Evolutionary conservation across 2,113 vertebrate genomes (phyloP), one percentile per base, ranked within the genome.

Genomic region (Calypte anna): DNA sequence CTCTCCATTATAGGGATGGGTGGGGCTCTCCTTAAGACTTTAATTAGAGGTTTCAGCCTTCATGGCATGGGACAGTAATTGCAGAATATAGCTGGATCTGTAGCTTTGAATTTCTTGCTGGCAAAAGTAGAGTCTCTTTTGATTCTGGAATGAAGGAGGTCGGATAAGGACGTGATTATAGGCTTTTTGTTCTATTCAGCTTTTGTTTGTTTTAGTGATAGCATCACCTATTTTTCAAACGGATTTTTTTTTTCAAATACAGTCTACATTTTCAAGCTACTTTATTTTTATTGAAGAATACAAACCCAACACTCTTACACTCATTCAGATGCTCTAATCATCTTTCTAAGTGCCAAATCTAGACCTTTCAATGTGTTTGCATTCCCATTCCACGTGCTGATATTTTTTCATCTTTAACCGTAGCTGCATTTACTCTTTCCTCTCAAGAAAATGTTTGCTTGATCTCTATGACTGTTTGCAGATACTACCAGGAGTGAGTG

Each of bases 361-460:
- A 69, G 62, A 40, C 28, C 25, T 94, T 54, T 62, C 46, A 20
- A 1, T 27, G 20, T 13, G 7, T 76, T 79, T 77, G 28, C 10
- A 17, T 44, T 76, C 51, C 46, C 22, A 7, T 64, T 92, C 53
- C 23, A 2, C 48, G 22, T 82, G 78, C 75, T 64, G 61, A 9
- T 78, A 24, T 80, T 91, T 90, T 51, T 74, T 91, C 51, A 27
- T 79, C 10, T 80, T 88, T 83, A 53, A n/a, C 51, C 89, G 57
- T 74, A 88, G 25, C 57, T 81, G 31, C 87, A 50, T 12, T 68
- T 87, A 57, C 19, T 53, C 18, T 53, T 93, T 51, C 48, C 30
- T 66, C 63, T 88, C 53, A 70, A 93, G 51, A 90, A 87, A 77
- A 70, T 13, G 30, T 38, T 66, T 76, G 17, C 43, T 67, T 72